Evolutionary conservation across 2,113 vertebrate species (phyloP).

Genomic region (Panthera uncia): DNA sequence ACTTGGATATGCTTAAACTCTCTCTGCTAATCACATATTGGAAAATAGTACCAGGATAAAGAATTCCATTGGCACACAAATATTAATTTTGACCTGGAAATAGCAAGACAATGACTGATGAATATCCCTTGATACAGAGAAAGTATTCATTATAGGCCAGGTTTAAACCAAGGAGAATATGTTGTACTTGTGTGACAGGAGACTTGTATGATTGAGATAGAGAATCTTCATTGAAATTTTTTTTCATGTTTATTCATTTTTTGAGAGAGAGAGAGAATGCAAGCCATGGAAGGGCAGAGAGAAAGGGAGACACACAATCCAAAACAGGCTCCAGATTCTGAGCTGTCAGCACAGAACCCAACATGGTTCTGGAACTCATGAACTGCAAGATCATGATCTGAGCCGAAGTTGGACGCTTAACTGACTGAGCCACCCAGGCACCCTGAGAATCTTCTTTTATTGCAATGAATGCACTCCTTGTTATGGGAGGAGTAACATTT

Average conservation of each 20-base stretch:
- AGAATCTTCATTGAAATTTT: neutral
- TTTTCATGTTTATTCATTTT: too few relatives aligned
- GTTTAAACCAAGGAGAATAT: neutral
- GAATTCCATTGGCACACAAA: neutral
- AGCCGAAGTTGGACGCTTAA: too few relatives aligned
- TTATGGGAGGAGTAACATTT: constrained; percentile 37
- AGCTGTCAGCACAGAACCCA: too few relatives aligned
- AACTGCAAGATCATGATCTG: too few relatives aligned
- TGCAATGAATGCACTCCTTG: neutral
- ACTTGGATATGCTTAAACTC: neutral
- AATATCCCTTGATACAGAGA: neutral
- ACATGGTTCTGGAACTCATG: too few relatives aligned
- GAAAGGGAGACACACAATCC: too few relatives aligned
- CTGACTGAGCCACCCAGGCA: too few relatives aligned
- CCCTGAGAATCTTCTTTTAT: neutral
- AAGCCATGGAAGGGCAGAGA: too few relatives aligned
- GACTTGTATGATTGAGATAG: neutral
- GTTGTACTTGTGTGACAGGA: neutral
- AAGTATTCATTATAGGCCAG: neutral
- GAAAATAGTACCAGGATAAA: neutral
- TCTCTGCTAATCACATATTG: neutral
- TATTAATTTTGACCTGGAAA: constrained; percentile 37
- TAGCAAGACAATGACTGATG: neutral
- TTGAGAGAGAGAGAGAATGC: too few relatives aligned
- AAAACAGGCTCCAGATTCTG: too few relatives aligned